Base-by-base conservation (phyloP, 2,797 vertebrate genomes). In the Oreochromis mossambicus region DNA sequence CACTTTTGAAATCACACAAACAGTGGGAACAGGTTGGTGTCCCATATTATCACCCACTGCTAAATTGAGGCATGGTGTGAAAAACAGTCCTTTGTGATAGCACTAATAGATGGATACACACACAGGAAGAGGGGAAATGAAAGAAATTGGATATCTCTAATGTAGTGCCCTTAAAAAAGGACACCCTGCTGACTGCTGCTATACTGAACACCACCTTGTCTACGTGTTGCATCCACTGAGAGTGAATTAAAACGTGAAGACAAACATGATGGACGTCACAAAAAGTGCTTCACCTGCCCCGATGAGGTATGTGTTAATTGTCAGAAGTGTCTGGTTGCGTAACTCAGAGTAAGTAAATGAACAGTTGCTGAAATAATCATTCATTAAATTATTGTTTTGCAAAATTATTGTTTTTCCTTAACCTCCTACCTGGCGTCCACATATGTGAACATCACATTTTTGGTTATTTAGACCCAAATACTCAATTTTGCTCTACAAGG, bases 81-180 rank as follows among this genome's bases (percentile, higher is more conserved):
- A 83, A 92, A 90, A 78, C 43, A 78, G 34, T 34, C 29, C 5
- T 78, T 86, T 90, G 68, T 89, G 54, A 68, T 38, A 63, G 36
- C 55, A 2, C 46, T 79, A 83, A 89, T 79, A 56, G 73, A 89
- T 13, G 8, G 58, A 70, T 83, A 38, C 55, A 81, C n/a, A 66
- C 80, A 75, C 26, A 50, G 68, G 21, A 55, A 82, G 48, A 78
- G 54, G 81, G 43, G 26, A 88, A 83, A 89, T 85, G 36, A 89
- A 91, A 81, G 52, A 84, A 50, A 75, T 12, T 86, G 32, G 61
- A 79, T 73, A 78, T 79, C 26, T 76, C 68, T 88, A 83, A 85
- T 90, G 86, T 77, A 29, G 41, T 21, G 12, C 26, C 12, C 84
- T 86, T 86, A 82, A 78, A 85, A 41, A 15, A 38, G 34, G 38